Evolutionary conservation across 2,113 vertebrate species (phyloP).

Genomic region (Carassius gibelio): DNA sequence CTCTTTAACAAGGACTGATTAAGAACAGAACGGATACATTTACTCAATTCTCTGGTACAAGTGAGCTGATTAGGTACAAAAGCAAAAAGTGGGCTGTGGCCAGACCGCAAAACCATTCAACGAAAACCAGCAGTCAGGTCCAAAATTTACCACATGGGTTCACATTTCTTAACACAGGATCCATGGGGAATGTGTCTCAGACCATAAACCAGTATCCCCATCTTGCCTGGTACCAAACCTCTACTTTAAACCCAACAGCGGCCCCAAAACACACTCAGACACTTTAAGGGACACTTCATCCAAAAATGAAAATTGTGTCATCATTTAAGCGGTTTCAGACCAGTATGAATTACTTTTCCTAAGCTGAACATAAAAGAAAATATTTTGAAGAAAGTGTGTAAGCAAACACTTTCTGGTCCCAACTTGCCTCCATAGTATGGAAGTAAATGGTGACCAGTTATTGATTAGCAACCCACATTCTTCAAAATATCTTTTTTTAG

Average conservation of each 20-base stretch:
- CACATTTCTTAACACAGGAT: not conserved
- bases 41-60: not conserved
- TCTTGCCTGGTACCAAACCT: not conserved
- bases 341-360: not conserved
- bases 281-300: not conserved
- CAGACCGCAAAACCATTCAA: slow-evolving; percentile 8
- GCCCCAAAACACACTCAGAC: not conserved
- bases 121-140: not conserved
- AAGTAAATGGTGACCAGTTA: no score
- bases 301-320: not conserved
- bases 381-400: no score
- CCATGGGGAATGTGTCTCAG: not conserved
- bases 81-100: not conserved
- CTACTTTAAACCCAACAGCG: not conserved
- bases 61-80: slow-evolving; percentile 27
- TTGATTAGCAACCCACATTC: no score
- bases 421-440: no score
- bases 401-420: no score
- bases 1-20: not conserved
- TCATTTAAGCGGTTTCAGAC: no score
- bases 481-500: no score
- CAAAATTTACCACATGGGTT: slow-evolving; percentile 15
- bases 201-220: not conserved
- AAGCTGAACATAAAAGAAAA: no score
- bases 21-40: slow-evolving; percentile 13